Percentiles rank a stretch among this genome's conserved stretches.
Evolutionary conservation across 2,797 vertebrate species (phyloP).

Genomic region (Anabas testudineus): DNA sequence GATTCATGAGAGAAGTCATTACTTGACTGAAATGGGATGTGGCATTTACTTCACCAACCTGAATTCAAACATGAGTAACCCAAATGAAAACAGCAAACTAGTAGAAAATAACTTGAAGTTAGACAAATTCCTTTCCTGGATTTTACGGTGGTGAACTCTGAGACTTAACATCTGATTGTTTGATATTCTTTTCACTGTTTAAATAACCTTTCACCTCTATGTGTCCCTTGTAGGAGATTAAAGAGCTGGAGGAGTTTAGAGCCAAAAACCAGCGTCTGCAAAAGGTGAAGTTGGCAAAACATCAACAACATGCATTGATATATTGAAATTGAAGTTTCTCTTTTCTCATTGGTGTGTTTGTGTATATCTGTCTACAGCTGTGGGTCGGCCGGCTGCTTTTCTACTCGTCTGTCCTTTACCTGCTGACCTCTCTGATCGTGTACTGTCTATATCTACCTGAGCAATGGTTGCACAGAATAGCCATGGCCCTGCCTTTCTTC

Average conservation of each 20-base stretch:
- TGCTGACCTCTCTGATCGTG: constrained; percentile 89
- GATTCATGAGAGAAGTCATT: background rate
- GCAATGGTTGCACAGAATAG: constrained; percentile 87
- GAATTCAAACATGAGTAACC: background rate
- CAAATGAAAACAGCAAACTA: background rate
- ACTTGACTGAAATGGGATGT: background rate
- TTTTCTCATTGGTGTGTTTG: constrained; percentile 7
- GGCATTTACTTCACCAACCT: background rate
- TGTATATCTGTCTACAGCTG: constrained; percentile 69
- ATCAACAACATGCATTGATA: background rate
- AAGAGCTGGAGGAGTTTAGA: constrained; percentile 93
- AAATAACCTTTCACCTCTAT: constrained; percentile 28
- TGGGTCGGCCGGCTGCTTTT: constrained; percentile 94
- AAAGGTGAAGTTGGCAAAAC: constrained; percentile 79
- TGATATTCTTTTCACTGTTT: constrained; percentile 1
- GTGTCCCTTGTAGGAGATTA: constrained; percentile 88
- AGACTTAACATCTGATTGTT: background rate
- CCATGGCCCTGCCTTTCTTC: constrained; percentile 93
- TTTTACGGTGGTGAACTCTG: background rate
- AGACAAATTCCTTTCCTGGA: background rate
- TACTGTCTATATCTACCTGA: constrained; percentile 95
- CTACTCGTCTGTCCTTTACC: constrained; percentile 92
- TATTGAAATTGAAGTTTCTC: background rate
- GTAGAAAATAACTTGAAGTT: background rate
- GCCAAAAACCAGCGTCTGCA: constrained; percentile 95